Conservation (phyloP, 2,888 invertebrate species). For the Sturmia bella region DNA sequence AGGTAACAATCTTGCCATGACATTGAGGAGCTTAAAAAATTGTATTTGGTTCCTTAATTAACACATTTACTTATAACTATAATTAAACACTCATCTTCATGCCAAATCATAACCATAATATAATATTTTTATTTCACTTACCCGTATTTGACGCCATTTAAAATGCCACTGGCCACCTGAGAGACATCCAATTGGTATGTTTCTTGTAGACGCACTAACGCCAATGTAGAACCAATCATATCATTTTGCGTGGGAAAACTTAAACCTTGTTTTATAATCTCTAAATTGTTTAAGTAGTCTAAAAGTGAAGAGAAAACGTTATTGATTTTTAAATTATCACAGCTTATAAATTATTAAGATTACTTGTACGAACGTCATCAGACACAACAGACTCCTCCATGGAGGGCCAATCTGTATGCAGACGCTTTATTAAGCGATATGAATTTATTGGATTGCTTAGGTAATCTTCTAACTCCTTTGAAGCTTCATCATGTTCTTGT, state of each 20-base stretch:
- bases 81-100: neutral
- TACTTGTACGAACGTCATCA: slow-evolving; percentile 84
- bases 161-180: slow-evolving; percentile 91
- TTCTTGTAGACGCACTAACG: slow-evolving; percentile 95
- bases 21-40: slow-evolving; percentile 84
- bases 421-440: slow-evolving; percentile 94
- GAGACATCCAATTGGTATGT: slow-evolving; percentile 94
- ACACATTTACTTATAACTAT: too few species aligned
- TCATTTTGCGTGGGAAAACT: slow-evolving; percentile 96
- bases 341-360: too few species aligned
- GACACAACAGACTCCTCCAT: slow-evolving; percentile 88
- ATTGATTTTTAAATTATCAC: too few species aligned
- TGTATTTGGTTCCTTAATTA: neutral
- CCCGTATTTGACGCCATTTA: slow-evolving; percentile 93
- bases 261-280: slow-evolving; percentile 86
- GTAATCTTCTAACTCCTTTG: slow-evolving; percentile 89
- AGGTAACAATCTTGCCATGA: slow-evolving; percentile 97
- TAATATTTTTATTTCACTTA: slow-evolving; percentile 73
- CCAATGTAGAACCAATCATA: slow-evolving; percentile 95
- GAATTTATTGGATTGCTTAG: slow-evolving; percentile 97
- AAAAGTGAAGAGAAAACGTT: slow-evolving; percentile 40
- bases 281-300: slow-evolving; percentile 89
- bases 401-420: slow-evolving; percentile 94
- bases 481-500: slow-evolving; percentile 88
- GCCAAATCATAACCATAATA: neutral